Evolutionary conservation across 2,888 invertebrate genomes (phyloP).

Genomic region (Drosophila villosipedis): DNA sequence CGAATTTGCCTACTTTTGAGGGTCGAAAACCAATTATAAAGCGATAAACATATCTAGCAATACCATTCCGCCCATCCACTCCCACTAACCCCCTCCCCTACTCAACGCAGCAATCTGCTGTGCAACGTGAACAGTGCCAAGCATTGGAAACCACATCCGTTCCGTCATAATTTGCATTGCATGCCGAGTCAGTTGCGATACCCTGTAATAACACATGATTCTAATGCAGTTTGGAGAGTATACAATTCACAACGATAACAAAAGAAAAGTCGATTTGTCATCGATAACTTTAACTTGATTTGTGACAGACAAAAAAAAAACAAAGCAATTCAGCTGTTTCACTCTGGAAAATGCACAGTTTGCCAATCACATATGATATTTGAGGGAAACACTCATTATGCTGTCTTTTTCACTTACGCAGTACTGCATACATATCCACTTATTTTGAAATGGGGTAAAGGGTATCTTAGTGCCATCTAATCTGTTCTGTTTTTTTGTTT

Average conservation of each 20-base stretch:
- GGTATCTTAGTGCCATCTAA: neutral
- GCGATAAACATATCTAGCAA: slow-evolving; percentile 40
- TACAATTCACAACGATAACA: neutral
- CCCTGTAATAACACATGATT: neutral
- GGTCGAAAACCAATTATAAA: slow-evolving; percentile 52
- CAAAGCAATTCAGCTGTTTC: neutral
- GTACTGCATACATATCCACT: neutral
- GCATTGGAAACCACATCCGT: slow-evolving; percentile 7
- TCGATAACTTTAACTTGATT: neutral
- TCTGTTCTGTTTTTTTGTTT: neutral
- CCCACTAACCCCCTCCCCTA: neutral
- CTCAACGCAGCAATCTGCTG: neutral
- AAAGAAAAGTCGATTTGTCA: neutral
- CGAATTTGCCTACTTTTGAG: slow-evolving; percentile 12
- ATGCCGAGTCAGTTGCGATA: neutral
- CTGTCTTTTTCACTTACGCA: neutral
- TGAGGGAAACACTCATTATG: neutral
- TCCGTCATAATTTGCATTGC: slow-evolving; percentile 21
- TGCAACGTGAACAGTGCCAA: neutral
- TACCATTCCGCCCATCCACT: neutral
- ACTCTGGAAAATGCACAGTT: neutral
- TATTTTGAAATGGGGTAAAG: neutral
- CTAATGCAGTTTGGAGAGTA: neutral
- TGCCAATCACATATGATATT: neutral
- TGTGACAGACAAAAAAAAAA: neutral